phyloP scores from a whole-genome alignment of 1,140 invertebrate species.

The Magallana ariakensis region DNA sequence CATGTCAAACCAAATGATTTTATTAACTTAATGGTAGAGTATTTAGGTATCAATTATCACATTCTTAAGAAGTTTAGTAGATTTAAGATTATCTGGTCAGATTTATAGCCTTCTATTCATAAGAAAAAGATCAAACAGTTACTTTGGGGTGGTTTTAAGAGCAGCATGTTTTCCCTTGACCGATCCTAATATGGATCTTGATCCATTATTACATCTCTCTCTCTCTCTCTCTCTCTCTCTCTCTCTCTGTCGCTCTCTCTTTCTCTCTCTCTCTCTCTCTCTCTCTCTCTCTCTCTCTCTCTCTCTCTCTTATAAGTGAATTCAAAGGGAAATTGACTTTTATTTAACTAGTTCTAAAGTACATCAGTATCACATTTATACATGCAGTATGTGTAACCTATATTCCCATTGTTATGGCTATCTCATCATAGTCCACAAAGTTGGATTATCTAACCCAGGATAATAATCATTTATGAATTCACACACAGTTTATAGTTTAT shows the following conservation, averaged over 20 bases:
- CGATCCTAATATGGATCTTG: not conserved
- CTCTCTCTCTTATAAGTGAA: not conserved
- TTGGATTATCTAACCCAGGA: not conserved
- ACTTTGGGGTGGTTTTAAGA: not conserved
- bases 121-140: not conserved
- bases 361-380: no score
- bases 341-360: no score
- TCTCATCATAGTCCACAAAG: not conserved
- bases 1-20: not conserved
- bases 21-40: not conserved
- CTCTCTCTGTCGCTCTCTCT: not conserved
- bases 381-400: no score
- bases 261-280: not conserved
- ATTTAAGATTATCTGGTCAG: not conserved
- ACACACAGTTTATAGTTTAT: not conserved
- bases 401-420: no score
- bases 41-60: not conserved
- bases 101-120: not conserved
- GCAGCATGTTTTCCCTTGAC: conserved; percentile 6
- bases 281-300: not conserved
- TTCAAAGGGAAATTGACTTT: no score
- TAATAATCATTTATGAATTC: conserved; percentile 10
- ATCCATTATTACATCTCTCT: not conserved
- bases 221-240: not conserved
- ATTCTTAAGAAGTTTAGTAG: conserved; percentile 4